These are phyloP conservation scores for Drosophila paranaensis DNA, from an alignment of 2,888 invertebrate genomes.

Conservation along the genomic window DNA sequence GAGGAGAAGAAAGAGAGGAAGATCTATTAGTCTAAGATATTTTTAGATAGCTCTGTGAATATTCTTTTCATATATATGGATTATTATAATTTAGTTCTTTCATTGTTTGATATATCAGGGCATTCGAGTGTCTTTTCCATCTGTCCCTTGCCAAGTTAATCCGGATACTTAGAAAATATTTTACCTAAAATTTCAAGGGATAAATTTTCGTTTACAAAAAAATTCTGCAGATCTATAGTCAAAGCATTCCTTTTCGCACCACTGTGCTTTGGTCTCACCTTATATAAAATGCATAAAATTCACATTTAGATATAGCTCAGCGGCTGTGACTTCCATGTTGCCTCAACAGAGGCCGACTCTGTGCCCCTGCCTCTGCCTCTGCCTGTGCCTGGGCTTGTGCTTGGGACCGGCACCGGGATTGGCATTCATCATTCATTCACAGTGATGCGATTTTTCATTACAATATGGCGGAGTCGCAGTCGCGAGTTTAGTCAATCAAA, in stretches of 20 bases:
- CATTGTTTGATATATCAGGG: background rate
- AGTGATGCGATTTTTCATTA: conserved; percentile 66
- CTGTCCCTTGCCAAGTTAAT: too few relatives aligned
- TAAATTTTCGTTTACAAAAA: background rate
- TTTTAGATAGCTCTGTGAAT: too few relatives aligned
- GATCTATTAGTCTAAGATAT: too few relatives aligned
- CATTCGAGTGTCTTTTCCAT: too few relatives aligned
- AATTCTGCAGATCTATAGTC: background rate
- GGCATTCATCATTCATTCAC: conserved; percentile 78
- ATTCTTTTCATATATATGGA: too few relatives aligned
- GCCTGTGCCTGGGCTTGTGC: conserved; percentile 8
- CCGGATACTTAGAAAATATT: background rate
- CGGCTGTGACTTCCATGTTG: conserved; percentile 54
- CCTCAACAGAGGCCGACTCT: conserved; percentile 13
- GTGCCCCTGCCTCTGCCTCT: conserved; percentile 11
- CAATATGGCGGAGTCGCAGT: conserved; percentile 64
- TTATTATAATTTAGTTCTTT: too few relatives aligned
- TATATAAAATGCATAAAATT: conserved; percentile 73
- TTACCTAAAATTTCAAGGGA: background rate
- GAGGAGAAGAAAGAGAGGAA: too few relatives aligned
- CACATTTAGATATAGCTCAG: conserved; percentile 66
- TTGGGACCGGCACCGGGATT: conserved; percentile 27
- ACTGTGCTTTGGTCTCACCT: conserved; percentile 57
- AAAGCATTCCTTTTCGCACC: conserved; percentile 13
- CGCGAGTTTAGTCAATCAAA: conserved; percentile 71